These are phyloP conservation scores for Spinibarbus caldwelli DNA, from an alignment of 2,797 vertebrate genomes.

Conservation along the genomic window DNA sequence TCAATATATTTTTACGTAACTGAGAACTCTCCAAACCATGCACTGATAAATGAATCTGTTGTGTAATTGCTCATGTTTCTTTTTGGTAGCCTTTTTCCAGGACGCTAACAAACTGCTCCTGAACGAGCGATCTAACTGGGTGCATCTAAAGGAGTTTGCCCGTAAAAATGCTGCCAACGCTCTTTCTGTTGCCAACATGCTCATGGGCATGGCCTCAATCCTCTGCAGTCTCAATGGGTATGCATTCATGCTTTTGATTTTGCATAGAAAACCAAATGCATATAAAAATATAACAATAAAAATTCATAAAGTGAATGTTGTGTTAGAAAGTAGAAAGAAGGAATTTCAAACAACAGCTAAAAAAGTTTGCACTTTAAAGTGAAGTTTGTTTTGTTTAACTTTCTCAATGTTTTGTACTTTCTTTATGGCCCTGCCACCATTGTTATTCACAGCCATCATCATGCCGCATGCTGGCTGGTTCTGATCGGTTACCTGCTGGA, in stretches of 20 bases:
- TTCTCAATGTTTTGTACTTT: conserved; percentile 31
- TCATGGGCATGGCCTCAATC: conserved; percentile 90
- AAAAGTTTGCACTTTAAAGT: neutral
- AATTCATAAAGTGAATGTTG: neutral
- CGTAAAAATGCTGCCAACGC: conserved; percentile 88
- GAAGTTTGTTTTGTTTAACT: neutral
- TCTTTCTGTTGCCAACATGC: conserved; percentile 87
- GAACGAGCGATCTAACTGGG: conserved; percentile 67
- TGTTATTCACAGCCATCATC: conserved; percentile 77
- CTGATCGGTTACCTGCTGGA: conserved; percentile 92
- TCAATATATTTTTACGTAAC: conserved; percentile 47
- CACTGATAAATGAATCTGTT: conserved; percentile 22
- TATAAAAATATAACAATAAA: neutral
- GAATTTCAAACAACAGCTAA: neutral
- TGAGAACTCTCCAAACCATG: conserved; percentile 22
- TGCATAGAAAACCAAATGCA: no score
- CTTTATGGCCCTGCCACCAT: neutral
- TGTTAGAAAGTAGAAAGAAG: neutral
- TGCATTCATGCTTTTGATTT: conserved; percentile 33
- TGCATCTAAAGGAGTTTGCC: conserved; percentile 81
- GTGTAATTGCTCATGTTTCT: conserved; percentile 65
- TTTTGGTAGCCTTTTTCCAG: conserved; percentile 81
- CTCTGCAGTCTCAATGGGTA: conserved; percentile 91
- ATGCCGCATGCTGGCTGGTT: conserved; percentile 90
- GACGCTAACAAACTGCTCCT: conserved; percentile 80